phyloP scores from a whole-genome alignment of 2,797 vertebrate genomes.

The Sebastes steindachneri region DNA sequence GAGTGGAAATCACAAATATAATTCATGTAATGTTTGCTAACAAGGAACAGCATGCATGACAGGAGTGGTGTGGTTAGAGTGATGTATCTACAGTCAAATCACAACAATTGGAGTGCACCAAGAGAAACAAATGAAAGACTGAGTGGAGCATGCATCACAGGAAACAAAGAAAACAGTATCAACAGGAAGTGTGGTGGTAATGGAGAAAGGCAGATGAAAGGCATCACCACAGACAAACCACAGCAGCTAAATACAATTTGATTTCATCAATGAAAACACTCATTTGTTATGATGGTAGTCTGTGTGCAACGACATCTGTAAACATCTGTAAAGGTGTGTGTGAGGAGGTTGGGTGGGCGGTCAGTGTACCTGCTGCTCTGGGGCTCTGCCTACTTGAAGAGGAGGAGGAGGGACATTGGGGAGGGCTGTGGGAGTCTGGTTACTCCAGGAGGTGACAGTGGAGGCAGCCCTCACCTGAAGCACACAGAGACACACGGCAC shows the following conservation, averaged over 20 bases:
- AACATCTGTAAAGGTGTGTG: constrained; percentile 9
- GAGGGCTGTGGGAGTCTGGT: constrained; percentile 98
- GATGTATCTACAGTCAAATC: background rate
- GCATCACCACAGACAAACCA: background rate
- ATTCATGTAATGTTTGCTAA: background rate
- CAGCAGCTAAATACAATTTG: background rate
- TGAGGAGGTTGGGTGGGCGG: constrained; percentile 9
- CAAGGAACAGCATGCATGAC: background rate
- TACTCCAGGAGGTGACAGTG: constrained; percentile 99
- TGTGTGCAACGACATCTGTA: background rate
- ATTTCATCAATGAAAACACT: background rate
- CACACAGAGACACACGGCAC: constrained; percentile 87
- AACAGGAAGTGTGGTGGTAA: background rate
- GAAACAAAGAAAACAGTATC: background rate
- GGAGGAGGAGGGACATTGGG: constrained; percentile 90
- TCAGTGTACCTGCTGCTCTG: constrained; percentile 92
- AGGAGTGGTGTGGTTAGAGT: background rate
- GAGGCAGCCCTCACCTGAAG: constrained; percentile 98
- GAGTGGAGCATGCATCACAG: constrained; percentile 1
- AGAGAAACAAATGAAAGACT: background rate
- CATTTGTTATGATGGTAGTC: background rate
- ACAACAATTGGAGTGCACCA: background rate
- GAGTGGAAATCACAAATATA: background rate
- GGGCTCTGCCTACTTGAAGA: constrained; percentile 86
- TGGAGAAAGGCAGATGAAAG: background rate